These are phyloP conservation scores for Eulimnadia texana DNA, from an alignment of 1,140 invertebrate genomes.

Conservation along the genomic window DNA sequence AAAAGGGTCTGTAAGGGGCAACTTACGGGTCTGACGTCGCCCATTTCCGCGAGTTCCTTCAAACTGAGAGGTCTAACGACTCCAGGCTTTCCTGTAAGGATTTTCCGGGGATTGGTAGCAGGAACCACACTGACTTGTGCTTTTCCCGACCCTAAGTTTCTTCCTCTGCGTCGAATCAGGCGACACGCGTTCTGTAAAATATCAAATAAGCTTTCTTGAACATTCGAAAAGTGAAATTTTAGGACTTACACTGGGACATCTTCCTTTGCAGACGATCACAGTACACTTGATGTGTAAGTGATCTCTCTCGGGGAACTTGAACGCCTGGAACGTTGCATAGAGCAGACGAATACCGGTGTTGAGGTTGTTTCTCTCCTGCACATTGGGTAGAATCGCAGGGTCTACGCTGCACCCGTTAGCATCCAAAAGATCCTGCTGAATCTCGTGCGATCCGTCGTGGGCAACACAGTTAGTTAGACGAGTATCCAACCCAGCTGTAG, in stretches of 20 bases:
- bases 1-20: no score
- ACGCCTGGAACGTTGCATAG: conserved; percentile 50
- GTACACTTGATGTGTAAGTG: conserved; percentile 45
- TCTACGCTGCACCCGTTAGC: conserved; percentile 54
- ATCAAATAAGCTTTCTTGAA: no score
- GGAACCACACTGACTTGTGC: not conserved
- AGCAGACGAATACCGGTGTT: conserved; percentile 20
- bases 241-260: conserved; percentile 38
- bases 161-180: not conserved
- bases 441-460: conserved; percentile 52
- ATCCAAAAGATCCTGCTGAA: conserved; percentile 49
- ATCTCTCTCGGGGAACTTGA: conserved; percentile 61
- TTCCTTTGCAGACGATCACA: conserved; percentile 48
- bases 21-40: conserved; percentile 23
- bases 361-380: conserved; percentile 20
- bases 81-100: not conserved
- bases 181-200: not conserved
- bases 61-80: not conserved
- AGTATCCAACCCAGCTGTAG: conserved; percentile 47
- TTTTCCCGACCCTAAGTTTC: not conserved
- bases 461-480: conserved; percentile 54
- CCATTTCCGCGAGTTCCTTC: not conserved
- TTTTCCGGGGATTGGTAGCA: not conserved
- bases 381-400: conserved; percentile 42
- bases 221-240: not conserved